Evolutionary conservation across 1,140 invertebrate genomes (phyloP), one percentile per base, ranked within the genome.

Genomic region (Drosophila setifemur): DNA sequence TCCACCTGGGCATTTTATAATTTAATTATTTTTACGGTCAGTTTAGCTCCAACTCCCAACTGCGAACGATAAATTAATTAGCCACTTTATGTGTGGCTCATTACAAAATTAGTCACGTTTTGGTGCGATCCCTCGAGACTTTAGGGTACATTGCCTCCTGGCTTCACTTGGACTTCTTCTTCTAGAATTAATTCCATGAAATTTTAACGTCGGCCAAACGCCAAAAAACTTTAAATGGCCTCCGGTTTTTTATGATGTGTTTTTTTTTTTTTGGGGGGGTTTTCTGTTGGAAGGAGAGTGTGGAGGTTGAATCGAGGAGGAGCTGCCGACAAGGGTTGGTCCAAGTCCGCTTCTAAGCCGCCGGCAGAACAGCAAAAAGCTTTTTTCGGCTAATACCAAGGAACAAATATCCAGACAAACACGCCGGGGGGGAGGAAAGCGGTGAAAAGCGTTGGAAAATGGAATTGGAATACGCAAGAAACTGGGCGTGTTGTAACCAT

Each of bases 171-270:
- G 52, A 43, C 19, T 25, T 33, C n/a, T 43, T 43, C 26, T n/a
- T n/a, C 14, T 16, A n/a, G 16, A 61, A 61, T 61, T 61, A 58
- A 58, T 61, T 61, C 16, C 53, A 4, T 31, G 52, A 58, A 18
- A 58, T 57, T 28, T 35, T 12, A 29, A 42, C 14, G 26, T 11
- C 35, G 29, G 35, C 19, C 35, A 43, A 61, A 53, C 16, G 44
- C 21, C 44, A 57, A 61, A 61, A 49, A 78, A 82, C 68, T 73
- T 82, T 52, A 82, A 82, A 68, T 82, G 78, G 35, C 55, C 60
- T 6, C 23, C 14, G 14, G 29, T n/a, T 14, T 19, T 8, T 16
- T 42, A 25, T 28, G 2, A 21, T 7, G 3, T 11, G 4, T 42
- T 39, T 39, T 18, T 18, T 45, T 0, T 18, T 28, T 19, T 40